Base-by-base conservation (phyloP, 2,888 invertebrate species). In the Drosophila ustulata region DNA sequence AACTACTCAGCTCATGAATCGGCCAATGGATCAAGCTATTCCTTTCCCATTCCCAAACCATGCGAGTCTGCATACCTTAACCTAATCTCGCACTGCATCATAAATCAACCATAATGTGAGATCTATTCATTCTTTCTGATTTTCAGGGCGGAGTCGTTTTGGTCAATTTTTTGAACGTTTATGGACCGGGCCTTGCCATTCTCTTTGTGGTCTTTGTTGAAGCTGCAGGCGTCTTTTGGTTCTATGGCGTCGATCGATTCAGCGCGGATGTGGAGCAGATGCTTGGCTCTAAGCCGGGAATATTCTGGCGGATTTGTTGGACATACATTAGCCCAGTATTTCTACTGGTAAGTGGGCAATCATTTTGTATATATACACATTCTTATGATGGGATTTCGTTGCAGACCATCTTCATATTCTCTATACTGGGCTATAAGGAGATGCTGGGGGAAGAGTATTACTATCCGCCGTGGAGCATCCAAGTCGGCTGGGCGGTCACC, bases 181-280 rank as follows among this genome's bases (percentile, higher is more conserved):
- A 97, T 91, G 97, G 97, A 0, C 97, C 97, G 0, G 96, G 97
- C 0, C 93, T 97, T 85, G 96, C 98, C 28, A 96, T 98, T 71
- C 93, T 98, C 49, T 97, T 97, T 93, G 97, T 98, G 78, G 97
- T 98, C 46, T 97, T 98, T 90, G 96, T 98, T 64, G 98, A 98
- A 92, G 96, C 97, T 0, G 96, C 97, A 0, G 97, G 97, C 0
- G 96, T 98, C 0, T 96, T 96, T 92, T 98, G 97, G 97, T 94
- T 97, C 83, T 98, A 98, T 90, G 97, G 97, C 2, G 96, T 96
- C 0, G 95, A 96, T 82, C 94, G 95, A 66, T 97, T 97, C 92
- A 96, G 96, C 0, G 93, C 94, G 23, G 97, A 97, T 90, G 95
- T 98, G 59, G 94, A 95, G 89, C 95, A 94, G 89, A 98, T 97